phyloP scores from a whole-genome alignment of 2,113 vertebrate genomes.

The Antechinus stuartii region DNA sequence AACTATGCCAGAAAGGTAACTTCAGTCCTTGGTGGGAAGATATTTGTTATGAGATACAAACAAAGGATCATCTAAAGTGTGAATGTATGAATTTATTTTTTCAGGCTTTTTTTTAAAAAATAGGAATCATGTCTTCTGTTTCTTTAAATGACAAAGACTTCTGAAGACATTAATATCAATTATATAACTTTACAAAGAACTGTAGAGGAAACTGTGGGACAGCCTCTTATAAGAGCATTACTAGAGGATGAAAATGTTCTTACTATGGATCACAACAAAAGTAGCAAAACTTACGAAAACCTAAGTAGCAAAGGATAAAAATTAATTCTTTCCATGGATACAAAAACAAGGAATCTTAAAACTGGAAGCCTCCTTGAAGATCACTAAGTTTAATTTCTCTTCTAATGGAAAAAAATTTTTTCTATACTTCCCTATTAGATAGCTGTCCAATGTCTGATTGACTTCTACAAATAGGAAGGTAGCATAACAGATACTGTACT shows the following conservation, averaged over 20 bases:
- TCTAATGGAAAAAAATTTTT: background rate
- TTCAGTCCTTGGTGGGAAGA: background rate
- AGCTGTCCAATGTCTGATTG: background rate
- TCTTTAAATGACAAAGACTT: background rate
- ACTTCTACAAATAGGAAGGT: background rate
- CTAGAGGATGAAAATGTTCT: background rate
- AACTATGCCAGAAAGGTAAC: background rate
- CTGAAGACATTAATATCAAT: background rate
- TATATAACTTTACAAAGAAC: background rate
- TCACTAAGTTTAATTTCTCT: background rate
- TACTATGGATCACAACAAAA: background rate
- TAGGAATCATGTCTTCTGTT: background rate
- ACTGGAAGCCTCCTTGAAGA: background rate
- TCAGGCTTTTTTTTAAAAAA: background rate
- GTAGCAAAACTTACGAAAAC: background rate
- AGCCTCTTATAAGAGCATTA: background rate
- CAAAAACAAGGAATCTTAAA: background rate
- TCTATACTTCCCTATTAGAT: background rate
- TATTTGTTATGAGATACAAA: background rate
- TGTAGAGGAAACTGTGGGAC: background rate
- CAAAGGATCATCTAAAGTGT: background rate
- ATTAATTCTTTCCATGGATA: background rate
- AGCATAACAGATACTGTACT: background rate
- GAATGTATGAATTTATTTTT: background rate
- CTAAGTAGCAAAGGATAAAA: background rate